Evolutionary conservation across 2,113 vertebrate species (phyloP), one percentile per base, ranked within the genome.

Genomic region (Cygnus atratus): DNA sequence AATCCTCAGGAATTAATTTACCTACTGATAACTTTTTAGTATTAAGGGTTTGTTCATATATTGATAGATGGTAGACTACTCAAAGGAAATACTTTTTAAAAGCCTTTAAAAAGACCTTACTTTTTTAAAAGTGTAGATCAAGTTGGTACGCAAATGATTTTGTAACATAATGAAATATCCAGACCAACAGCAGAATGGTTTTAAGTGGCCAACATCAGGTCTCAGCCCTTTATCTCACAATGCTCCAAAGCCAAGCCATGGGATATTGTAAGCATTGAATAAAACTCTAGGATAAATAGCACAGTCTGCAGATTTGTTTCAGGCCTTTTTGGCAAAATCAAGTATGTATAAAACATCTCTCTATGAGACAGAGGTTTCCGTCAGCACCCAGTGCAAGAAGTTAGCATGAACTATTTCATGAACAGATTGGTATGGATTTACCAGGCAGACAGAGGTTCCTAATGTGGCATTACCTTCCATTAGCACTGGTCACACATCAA

Each of bases 381-480:
- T 58, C 54, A 91, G 76, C 84, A 87, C 8, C 13, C 66, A 92
- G 46, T 8, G 65, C 3, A 26, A 70, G 55, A 59, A 7, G 37
- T 68, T 43, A 44, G 28, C 1, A 2, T 7, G 35, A 92, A 76
- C 14, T 29, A 80, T 55, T 52, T 41, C 89, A 46, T 5, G 35
- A 73, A 35, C 16, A 73, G 68, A 58, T 4, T 5, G 80, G 39
- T 2, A 2, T 24, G 25, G 66, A 46, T 87, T 74, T 55, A 57
- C 19, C 35, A 46, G 39, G 55, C 74, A 63, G 59, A 82, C 44
- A 29, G 20, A 54, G 21, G 25, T 2, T 11, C 13, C 35, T 37
- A 26, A 37, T 0, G 1, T 4, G 29, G 29, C 39, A 29, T 9
- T 19, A 25, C 11, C 59, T 52, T 24, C 73, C 50, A 43, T 3